Base-by-base conservation (phyloP, 2,797 vertebrate genomes). In the Coregonus suidteri region DNA sequence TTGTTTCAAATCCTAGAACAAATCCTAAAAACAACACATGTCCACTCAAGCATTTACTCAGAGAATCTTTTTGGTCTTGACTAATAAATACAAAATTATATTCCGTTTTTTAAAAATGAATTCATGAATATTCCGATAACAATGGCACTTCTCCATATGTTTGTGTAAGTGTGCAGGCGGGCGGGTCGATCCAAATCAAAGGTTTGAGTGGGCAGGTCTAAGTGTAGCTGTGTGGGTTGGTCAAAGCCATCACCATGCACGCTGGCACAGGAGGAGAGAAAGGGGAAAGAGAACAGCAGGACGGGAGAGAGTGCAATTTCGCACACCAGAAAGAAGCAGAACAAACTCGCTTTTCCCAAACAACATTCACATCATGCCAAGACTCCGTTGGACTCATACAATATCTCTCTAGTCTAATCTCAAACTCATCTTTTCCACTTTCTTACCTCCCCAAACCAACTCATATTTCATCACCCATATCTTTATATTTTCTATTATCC, bases 401-500 rank as follows among this genome's bases (percentile, higher is more conserved):
- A 84, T 90, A 92, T 92, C 90, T 92, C 89, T 93, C 89, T 91
- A 91, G 91, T 93, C 88, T 93, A 93, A 93, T 93, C 92, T 93
- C 86, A 86, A 85, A 70, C 90, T 93, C 90, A 93, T 94, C 92
- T 94, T 92, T 68, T 91, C 89, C 37, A 90, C 89, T 91, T 92
- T 92, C 91, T 91, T 90, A 92, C 90, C 90, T 90, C 86, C 91
- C 86, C 87, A 91, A 92, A 92, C 91, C 82, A 78, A 83, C 89
- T 92, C 93, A 93, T 94, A 94, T 93, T 94, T 94, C 93, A 93
- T 90, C 75, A 59, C 37, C 87, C 87, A 74, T 92, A 91, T 93
- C 92, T 93, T 93, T 92, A 92, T 88, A 93, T 92, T 93, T 93
- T 94, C 93, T 92, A 94, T 94, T 94, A 94, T 93, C 90, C 92